Evolutionary conservation across 1,140 invertebrate genomes (phyloP).

Genomic region (Cyclargus thomasi): DNA sequence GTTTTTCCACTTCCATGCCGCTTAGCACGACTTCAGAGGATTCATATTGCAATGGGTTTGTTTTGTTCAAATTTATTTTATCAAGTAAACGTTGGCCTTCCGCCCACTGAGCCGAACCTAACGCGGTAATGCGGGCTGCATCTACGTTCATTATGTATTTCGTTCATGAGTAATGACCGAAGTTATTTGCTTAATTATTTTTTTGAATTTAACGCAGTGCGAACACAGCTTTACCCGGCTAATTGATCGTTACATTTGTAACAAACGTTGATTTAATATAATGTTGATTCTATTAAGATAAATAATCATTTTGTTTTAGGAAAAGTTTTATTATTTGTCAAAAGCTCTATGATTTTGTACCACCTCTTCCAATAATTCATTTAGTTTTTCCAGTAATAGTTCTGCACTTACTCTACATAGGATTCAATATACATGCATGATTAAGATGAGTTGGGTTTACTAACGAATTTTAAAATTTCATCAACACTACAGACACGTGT

Average conservation of each 20-base stretch:
- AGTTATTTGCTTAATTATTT: slow-evolving; percentile 65
- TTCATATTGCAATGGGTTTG: slow-evolving; percentile 72
- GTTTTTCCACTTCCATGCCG: slow-evolving; percentile 70
- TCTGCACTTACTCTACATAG: no score
- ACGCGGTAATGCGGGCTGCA: slow-evolving; percentile 56
- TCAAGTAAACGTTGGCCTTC: slow-evolving; percentile 68
- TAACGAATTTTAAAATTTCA: slow-evolving; percentile 20
- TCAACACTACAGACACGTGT: slow-evolving; percentile 3
- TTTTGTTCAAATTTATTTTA: slow-evolving; percentile 74
- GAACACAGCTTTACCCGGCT: slow-evolving; percentile 31
- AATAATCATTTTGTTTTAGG: slow-evolving; percentile 23
- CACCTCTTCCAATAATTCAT: no score
- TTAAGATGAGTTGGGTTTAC: no score
- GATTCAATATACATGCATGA: no score
- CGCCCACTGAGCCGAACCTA: slow-evolving; percentile 57
- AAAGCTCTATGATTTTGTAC: no score
- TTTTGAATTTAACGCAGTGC: slow-evolving; percentile 39
- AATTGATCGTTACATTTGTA: slow-evolving; percentile 34
- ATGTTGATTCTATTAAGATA: not conserved
- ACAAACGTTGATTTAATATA: not conserved
- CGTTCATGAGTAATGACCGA: slow-evolving; percentile 56
- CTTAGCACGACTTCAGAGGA: slow-evolving; percentile 70
- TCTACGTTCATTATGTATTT: slow-evolving; percentile 31
- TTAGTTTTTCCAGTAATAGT: no score
- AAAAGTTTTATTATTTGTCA: not conserved